Evolutionary conservation across 2,888 invertebrate genomes (phyloP), one percentile per base, ranked within the genome.

Genomic region (Cremastobaeus sp.): DNA sequence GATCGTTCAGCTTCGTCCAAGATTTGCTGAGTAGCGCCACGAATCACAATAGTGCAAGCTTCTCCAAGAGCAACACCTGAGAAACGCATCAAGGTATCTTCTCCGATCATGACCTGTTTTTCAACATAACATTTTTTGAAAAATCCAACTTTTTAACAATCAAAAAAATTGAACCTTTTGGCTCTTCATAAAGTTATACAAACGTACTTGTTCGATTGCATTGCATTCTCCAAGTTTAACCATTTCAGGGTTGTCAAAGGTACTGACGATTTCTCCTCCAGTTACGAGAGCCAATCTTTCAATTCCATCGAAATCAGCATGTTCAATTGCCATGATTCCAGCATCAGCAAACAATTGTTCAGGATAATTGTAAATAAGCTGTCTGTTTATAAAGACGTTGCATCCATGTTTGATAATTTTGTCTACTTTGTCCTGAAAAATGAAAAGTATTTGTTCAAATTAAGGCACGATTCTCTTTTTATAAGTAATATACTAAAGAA

Each of bases 301-400:
- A 82, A 99, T 98, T 52, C 99, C 99, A 88, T 99, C 99, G 86
- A 99, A 99, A 88, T 99, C 99, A 1, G 99, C 99, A 88, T 99
- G 99, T 86, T 99, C 99, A 80, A 99, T 99, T 0, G 99, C 98
- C 99, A 99, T 99, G 5, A 99, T 92, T 45, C 96, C 95, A 39
- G 97, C 96, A 89, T 99, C 99, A 32, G 99, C 97, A 88, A 99
- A 99, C 80, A 99, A 89, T 89, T 99, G 99, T 88, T 99, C 99
- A 0, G 99, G 99, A 88, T 99, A 99, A 89, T 99, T 99, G 90
- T 99, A 99, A 88, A 99, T 99, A 78, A 99, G 90, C 89, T 99
- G 99, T 77, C 96, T 94, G 89, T 99, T 99, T 85, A 99, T 97
- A 87, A 99, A 99, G 0, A 99, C 99, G 89, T 96, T 99, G 89